These are phyloP conservation scores for Elymnias hypermnestra DNA, from an alignment of 1,140 invertebrate species.

Conservation along the genomic window DNA sequence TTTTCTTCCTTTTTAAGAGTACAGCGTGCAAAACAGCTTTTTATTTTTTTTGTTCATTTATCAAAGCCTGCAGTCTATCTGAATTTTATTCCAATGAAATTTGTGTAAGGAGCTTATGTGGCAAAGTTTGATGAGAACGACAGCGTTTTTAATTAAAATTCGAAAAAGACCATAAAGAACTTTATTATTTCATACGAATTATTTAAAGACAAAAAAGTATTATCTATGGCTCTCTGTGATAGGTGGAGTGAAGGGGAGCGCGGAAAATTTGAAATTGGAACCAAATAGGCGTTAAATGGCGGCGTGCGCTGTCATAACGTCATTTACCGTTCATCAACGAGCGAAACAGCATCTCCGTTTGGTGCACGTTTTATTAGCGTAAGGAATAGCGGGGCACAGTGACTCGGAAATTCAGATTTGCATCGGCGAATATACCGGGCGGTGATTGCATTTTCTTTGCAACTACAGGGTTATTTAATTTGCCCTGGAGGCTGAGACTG, in stretches of 20 bases:
- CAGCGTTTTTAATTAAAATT: slow-evolving; percentile 41
- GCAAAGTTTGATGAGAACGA: slow-evolving; percentile 28
- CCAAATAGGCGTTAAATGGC: slow-evolving; percentile 76
- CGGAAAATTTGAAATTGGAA: slow-evolving; percentile 73
- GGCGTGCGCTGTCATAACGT: slow-evolving; percentile 72
- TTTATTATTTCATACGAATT: too few species aligned
- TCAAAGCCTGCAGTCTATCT: slow-evolving; percentile 40
- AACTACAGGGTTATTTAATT: slow-evolving; percentile 70
- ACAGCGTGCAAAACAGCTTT: slow-evolving; percentile 37
- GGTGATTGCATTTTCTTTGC: slow-evolving; percentile 74
- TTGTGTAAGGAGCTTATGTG: slow-evolving; percentile 34
- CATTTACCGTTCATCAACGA: slow-evolving; percentile 73
- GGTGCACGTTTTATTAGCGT: slow-evolving; percentile 74
- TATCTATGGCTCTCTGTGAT: slow-evolving; percentile 55
- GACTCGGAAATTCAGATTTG: slow-evolving; percentile 70
- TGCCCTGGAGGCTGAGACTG: slow-evolving; percentile 38
- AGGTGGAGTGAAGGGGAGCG: slow-evolving; percentile 61
- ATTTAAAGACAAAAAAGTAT: slow-evolving; percentile 60
- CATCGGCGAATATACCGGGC: slow-evolving; percentile 56
- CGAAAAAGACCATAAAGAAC: too few species aligned
- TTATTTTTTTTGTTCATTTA: slow-evolving; percentile 48
- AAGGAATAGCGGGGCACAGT: slow-evolving; percentile 71
- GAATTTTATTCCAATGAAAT: slow-evolving; percentile 55
- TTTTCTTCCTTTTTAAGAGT: slow-evolving; percentile 53
- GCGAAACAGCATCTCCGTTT: slow-evolving; percentile 68